Base-by-base conservation (phyloP, 2,113 vertebrate species). In the Natator depressus region DNA sequence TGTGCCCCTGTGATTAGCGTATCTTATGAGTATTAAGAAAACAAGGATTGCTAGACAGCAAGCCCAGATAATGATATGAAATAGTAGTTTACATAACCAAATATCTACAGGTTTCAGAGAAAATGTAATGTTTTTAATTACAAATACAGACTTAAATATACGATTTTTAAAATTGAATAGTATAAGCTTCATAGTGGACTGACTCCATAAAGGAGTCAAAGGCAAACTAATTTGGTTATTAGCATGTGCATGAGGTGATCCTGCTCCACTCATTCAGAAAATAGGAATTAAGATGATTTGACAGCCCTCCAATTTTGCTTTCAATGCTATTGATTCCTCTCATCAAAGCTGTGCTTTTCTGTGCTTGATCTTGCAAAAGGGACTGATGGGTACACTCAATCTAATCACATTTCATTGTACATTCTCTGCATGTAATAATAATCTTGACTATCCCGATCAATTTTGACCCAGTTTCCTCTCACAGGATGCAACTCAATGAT, bases 221-320 rank as follows among this genome's bases (percentile, higher is more conserved):
- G 97, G 97, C 53, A n/a, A 95, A 96, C 95, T 98, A 97, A 98
- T 98, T 98, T 97, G 95, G 96, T 98, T 98, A 98, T 98, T 98
- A 98, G 89, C 96, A 97, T 97, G 95, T 97, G 96, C 94, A 96
- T 97, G 95, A 97, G 97, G 91, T 29, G 46, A 96, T 96, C 96
- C 91, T 94, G 91, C 38, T 95, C 94, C 89, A 95, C 97, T 98
- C 97, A 98, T 98, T 98, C 98, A 98, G 97, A 98, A 97, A 97
- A 98, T 96, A 97, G 96, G 96, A 98, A 98, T 98, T 98, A 97
- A 98, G 95, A 96, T 97, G 98, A 98, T 97, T 98, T 98, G 98
- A 98, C 98, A 98, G 96, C 92, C 95, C 96, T 99, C 98, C 97
- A 97, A 98, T 98, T 98, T 98, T 98, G 98, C 98, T 98, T 97